Evolutionary conservation across 2,888 invertebrate species (phyloP), one percentile per base, ranked within the genome.

Genomic region (Hemicrepidius hirtus): DNA sequence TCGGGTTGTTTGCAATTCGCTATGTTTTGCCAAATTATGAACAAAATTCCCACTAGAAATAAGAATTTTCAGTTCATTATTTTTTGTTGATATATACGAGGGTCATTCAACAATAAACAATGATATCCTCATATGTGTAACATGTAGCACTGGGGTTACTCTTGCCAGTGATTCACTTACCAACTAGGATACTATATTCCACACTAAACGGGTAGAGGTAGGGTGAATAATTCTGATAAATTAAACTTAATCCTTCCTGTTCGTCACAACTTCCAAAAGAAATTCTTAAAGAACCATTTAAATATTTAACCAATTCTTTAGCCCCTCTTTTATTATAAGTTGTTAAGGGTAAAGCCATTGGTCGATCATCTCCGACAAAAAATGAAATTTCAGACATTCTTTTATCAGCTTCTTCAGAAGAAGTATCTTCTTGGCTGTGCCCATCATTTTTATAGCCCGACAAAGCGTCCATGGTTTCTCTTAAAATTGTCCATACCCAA

Each of bases 151-250:
- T n/a, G n/a, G n/a, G n/a, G n/a, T n/a, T n/a, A n/a, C n/a, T n/a
- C n/a, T n/a, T n/a, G n/a, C n/a, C n/a, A n/a, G n/a, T n/a, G n/a
- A n/a, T n/a, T n/a, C 62, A 78, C 85, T 86, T 86, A 92, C 92
- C 92, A 67, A 93, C 92, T 71, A 95, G 89, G 81, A 95, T 92
- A 84, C 93, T 94, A 85, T 93, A 95, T 84, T 95, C 93, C 28
- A 95, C 93, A 75, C 92, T 93, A 84, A 95, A 95, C 0, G 95
- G 95, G 80, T 93, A 95, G 13, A 95, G 86, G 82, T 94, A 95
- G 0, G 94, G 94, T 0, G 93, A 92, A 80, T 92, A 91, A 81
- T 90, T 89, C 80, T 89, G 88, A 75, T 88, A 88, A 62, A 91
- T 89, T 0, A 86, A 81, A 60, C 84, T 87, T 62, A 91, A 82